Evolutionary conservation across 2,888 invertebrate genomes (phyloP), one percentile per base, ranked within the genome.

Genomic region (Andrena praecox): DNA sequence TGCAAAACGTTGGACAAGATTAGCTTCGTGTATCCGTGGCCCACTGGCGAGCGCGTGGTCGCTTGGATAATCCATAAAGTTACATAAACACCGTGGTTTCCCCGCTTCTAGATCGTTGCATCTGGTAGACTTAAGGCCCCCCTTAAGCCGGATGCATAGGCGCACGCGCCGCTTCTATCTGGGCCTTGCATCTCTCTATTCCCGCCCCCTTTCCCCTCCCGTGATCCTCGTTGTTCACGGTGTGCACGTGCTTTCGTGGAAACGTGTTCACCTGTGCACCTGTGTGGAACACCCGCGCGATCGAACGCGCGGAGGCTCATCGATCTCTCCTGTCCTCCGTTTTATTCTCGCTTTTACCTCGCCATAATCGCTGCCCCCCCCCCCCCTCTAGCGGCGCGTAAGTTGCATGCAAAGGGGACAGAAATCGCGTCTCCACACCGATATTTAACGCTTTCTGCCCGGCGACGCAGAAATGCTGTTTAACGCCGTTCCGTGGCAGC

Each of bases 111-210:
- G 35, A 54, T 52, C 35, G 52, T 35, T 66, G 48, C 12, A 33
- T 62, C 52, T 60, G n/a, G 52, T 10, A 10, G 29, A 60, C 31
- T 71, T 63, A 10, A 73, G 68, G 29, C 56, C 69, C 31, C 69
- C 64, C 48, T 75, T 71, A 69, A 90, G 79, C 87, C 88, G 89
- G 89, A 89, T 87, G 80, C 88, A 77, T 31, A 66, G 77, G 81
- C 67, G 79, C 87, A 88, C 87, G 84, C 87, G 77, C 59, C 82
- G 62, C 66, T 72, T 73, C 68, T 88, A 90, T 90, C 88, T 89
- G 77, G 80, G 85, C 81, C 82, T 89, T 50, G 67, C 60, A 84
- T 81, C 78, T 78, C 62, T 63, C 35, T 48, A 24, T 52, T 42
- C 27, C 29, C 35, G 56, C 2, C 33, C 59, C 59, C 33, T 16